Conservation (phyloP, 2,888 invertebrate species). For the Conomelus anceps region DNA sequence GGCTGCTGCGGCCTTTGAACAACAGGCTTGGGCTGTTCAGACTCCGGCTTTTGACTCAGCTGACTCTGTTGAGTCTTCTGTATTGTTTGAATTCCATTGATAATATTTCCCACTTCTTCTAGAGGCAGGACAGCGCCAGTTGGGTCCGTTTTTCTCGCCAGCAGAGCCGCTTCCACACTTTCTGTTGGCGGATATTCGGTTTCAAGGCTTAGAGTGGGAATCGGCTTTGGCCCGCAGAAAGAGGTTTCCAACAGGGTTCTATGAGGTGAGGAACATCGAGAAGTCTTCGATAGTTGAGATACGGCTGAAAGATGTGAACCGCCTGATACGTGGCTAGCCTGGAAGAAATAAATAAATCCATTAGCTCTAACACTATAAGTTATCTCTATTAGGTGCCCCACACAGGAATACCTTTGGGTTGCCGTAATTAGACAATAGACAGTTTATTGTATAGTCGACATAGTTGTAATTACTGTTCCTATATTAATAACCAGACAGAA, state of each 20-base stretch:
- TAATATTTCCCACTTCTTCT: constrained; percentile 13
- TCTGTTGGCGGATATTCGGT: constrained; percentile 34
- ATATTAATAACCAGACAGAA: no score
- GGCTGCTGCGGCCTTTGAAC: neutral
- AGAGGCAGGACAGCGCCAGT: constrained; percentile 31
- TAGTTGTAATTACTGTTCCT: no score
- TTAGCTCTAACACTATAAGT: neutral
- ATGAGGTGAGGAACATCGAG: constrained; percentile 68
- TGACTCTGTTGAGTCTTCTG: constrained; percentile 31
- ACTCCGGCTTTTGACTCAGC: neutral
- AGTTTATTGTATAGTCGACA: no score
- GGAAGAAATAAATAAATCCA: neutral
- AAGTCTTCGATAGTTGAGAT: constrained; percentile 35
- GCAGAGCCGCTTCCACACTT: constrained; percentile 31
- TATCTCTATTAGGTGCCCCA: no score
- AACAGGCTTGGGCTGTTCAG: neutral
- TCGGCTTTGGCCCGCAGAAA: constrained; percentile 78
- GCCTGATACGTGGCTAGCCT: neutral
- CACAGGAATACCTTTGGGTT: no score
- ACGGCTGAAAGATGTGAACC: constrained; percentile 35
- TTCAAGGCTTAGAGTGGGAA: constrained; percentile 39
- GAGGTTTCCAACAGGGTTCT: constrained; percentile 84
- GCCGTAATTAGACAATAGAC: no score
- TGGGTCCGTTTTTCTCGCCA: constrained; percentile 31
- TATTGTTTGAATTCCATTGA: constrained; percentile 26